These are phyloP conservation scores for Cololabis saira DNA, from an alignment of 2,113 vertebrate genomes.

Conservation along the genomic window DNA sequence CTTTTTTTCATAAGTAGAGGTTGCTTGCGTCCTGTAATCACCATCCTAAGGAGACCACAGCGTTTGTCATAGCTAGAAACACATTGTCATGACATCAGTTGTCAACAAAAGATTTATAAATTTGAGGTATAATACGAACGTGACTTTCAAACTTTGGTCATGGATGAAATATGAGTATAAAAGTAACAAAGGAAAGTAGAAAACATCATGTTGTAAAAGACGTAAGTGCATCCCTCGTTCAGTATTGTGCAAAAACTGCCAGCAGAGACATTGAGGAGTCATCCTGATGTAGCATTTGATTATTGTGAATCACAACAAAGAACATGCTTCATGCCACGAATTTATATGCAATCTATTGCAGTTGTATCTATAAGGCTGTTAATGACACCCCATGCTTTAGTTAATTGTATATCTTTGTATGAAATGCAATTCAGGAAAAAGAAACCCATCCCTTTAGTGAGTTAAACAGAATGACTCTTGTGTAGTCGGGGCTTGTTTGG, in stretches of 20 bases:
- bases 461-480: slow-evolving; percentile 23
- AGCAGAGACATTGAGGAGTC: slow-evolving; percentile 8
- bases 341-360: slow-evolving; percentile 11
- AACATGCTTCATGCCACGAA: slow-evolving; percentile 7
- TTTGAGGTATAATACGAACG: neutral
- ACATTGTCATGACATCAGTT: slow-evolving; percentile 11
- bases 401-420: neutral
- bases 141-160: slow-evolving; percentile 2
- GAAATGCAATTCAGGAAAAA: slow-evolving; percentile 3
- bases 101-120: neutral
- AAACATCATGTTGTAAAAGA: slow-evolving; percentile 11
- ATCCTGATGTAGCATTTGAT: slow-evolving; percentile 43
- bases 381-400: slow-evolving; percentile 6
- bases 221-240: slow-evolving; percentile 5
- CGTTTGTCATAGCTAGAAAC: slow-evolving; percentile 4
- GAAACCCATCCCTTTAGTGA: slow-evolving; percentile 6
- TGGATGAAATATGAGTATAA: neutral
- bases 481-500: slow-evolving; percentile 19
- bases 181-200: slow-evolving; percentile 13
- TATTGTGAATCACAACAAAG: slow-evolving; percentile 4
- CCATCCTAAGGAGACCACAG: neutral
- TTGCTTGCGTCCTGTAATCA: neutral
- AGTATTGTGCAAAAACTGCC: slow-evolving; percentile 35
- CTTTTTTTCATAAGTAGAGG: slow-evolving; percentile 12
- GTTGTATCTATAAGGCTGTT: slow-evolving; percentile 20